A percentile compares a stretch with the other conserved stretches of the same genome.
phyloP scores from a whole-genome alignment of 2,888 invertebrate genomes.

The Chrysolina americana region DNA sequence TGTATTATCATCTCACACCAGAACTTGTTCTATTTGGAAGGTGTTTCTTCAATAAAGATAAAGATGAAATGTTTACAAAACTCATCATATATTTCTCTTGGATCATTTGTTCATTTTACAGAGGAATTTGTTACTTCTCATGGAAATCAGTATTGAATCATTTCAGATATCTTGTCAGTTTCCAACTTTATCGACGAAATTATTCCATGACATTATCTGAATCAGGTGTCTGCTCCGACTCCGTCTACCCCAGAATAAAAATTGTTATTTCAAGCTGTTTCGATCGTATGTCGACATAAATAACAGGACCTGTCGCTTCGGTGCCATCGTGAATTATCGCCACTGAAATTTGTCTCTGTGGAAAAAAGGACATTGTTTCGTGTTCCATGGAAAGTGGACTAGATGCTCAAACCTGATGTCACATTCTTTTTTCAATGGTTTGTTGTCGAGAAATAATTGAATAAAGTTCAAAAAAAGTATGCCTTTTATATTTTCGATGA shows the following conservation, averaged over 20 bases:
- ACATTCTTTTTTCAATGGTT: too few relatives aligned
- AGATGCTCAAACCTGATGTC: not conserved
- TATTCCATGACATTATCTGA: not conserved
- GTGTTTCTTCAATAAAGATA: too few relatives aligned
- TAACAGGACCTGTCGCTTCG: conserved; percentile 19
- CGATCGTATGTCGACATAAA: conserved; percentile 14
- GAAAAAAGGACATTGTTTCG: not conserved
- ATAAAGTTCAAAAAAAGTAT: too few relatives aligned
- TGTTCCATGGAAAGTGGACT: not conserved
- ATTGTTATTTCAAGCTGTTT: conserved; percentile 11
- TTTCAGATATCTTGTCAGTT: not conserved
- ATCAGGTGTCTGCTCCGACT: not conserved
- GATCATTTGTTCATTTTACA: too few relatives aligned
- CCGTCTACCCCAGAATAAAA: not conserved
- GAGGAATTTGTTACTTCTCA: too few relatives aligned
- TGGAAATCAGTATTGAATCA: too few relatives aligned
- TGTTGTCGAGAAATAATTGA: too few relatives aligned
- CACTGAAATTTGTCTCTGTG: conserved; percentile 1
- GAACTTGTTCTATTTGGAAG: too few relatives aligned
- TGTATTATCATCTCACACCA: too few relatives aligned
- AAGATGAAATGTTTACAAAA: too few relatives aligned
- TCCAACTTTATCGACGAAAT: not conserved
- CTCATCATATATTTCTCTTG: too few relatives aligned
- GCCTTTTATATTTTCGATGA: too few relatives aligned
- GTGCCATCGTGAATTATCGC: conserved; percentile 18